Base-by-base conservation (phyloP, 2,113 vertebrate genomes). In the Rhineura floridana region DNA sequence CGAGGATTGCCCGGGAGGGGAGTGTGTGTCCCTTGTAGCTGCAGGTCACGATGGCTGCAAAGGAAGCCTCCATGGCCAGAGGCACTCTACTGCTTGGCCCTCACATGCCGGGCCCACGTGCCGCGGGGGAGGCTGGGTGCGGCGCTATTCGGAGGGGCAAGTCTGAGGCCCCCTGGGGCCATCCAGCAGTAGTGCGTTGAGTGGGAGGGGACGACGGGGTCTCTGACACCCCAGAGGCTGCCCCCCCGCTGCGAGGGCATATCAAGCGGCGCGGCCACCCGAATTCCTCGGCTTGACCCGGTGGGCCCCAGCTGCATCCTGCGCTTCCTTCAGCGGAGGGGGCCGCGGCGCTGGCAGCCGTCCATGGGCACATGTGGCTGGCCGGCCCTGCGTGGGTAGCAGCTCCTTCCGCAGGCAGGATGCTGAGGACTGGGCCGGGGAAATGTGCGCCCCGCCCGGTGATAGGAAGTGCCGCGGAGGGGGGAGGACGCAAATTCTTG, bases 401-500 rank as follows among this genome's bases (percentile, higher is more conserved):
- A 65, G 88, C 86, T 92, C 84, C 88, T 92, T 91, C 93, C 93
- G 91, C 84, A 87, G 91, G 84, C 88, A 91, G 91, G 90, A 91
- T 91, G 90, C 90, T 84, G 87, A 84, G 91, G 85, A 85, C 79
- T 17, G 67, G 83, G 13, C 3, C 33, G 21, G 50, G 36, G 81
- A 33, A 65, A 5, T 6, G 33, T 25, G 2, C n/a, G 2, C 63
- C 39, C 48, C 48, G 25, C 76, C 84, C 70, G 6, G 33, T 46
- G 39, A 77, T 48, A 77, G 73, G 59, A 77, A 65, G 72, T 23
- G 42, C 72, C 19, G 44, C 21, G 7, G 33, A 42, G 62, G 42
- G 55, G 28, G 83, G 90, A 86, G 92, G 90, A 85, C 70, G 77
- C 85, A 78, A 48, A 90, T 90, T 87, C 95, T 94, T 95, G 95